These are phyloP conservation scores for Columbina picui DNA, from an alignment of 2,113 vertebrate genomes.

Conservation along the genomic window DNA sequence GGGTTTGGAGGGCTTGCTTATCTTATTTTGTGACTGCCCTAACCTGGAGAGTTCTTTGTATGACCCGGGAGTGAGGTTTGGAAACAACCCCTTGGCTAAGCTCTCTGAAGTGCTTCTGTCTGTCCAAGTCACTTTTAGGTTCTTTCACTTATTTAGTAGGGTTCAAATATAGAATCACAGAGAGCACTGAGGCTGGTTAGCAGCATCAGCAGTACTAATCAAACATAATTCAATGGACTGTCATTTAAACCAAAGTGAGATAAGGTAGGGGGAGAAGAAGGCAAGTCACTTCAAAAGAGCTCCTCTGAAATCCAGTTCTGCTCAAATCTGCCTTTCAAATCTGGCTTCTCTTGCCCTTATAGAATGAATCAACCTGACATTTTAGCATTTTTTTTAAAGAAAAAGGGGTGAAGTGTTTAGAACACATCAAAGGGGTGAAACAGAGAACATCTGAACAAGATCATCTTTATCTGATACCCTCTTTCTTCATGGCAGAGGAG, in stretches of 20 bases:
- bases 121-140: background rate
- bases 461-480: conserved; percentile 42
- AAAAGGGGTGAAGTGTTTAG: conserved; percentile 68
- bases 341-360: conserved; percentile 42
- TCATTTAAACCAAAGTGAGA: conserved; percentile 14
- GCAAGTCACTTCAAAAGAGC: conserved; percentile 60
- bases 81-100: background rate
- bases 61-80: background rate
- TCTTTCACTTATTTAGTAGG: background rate
- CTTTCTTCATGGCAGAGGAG: background rate
- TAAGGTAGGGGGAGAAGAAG: background rate
- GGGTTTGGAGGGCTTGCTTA: background rate
- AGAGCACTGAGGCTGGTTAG: conserved; percentile 16
- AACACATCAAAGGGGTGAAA: conserved; percentile 65
- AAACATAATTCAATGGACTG: conserved; percentile 29
- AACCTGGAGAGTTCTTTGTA: background rate
- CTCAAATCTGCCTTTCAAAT: conserved; percentile 66
- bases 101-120: background rate
- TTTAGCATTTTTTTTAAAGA: conserved; percentile 65
- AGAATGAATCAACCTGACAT: conserved; percentile 68
- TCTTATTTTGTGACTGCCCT: background rate
- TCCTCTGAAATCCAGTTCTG: conserved; percentile 40
- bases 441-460: conserved; percentile 70
- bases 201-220: conserved; percentile 8
- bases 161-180: conserved; percentile 2